phyloP scores from a whole-genome alignment of 2,113 vertebrate species.

The Thalassarche chlororhynchos region DNA sequence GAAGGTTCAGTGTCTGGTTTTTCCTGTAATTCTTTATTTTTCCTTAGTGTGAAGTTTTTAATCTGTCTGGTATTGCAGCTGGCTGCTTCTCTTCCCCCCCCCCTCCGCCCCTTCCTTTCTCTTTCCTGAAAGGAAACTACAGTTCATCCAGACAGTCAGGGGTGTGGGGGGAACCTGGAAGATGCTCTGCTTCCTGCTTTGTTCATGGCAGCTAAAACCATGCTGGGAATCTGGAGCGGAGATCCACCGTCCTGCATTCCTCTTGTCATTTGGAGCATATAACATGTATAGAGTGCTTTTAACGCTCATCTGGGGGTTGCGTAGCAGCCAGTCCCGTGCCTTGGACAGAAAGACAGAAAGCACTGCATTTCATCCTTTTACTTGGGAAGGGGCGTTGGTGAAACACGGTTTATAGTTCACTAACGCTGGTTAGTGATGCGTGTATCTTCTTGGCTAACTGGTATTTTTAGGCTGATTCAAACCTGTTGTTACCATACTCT shows the following conservation, averaged over 20 bases:
- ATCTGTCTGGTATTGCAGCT: neutral
- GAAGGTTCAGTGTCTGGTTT: neutral
- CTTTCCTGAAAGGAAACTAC: conserved; percentile 46
- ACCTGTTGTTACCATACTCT: neutral
- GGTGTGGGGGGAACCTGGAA: neutral
- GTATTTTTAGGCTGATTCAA: neutral
- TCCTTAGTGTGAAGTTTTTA: neutral
- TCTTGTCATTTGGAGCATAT: conserved; percentile 40
- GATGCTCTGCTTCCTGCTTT: conserved; percentile 32
- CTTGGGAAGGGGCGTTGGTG: neutral
- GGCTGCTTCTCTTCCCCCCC: neutral
- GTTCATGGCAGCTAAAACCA: neutral
- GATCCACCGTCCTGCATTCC: neutral
- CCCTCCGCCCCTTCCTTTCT: neutral
- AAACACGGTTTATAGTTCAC: neutral
- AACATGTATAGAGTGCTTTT: neutral
- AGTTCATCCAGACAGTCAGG: conserved; percentile 1
- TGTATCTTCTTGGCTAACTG: neutral
- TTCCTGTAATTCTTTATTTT: neutral
- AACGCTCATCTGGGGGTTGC: neutral
- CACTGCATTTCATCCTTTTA: neutral
- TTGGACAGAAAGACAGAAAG: neutral
- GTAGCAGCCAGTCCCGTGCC: neutral
- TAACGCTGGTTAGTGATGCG: neutral
- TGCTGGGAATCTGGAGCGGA: neutral